A percentile compares a stretch with the other conserved stretches of the same genome.
Evolutionary conservation across 2,888 invertebrate species (phyloP).

Genomic region (Schizotus pectinicornis): DNA sequence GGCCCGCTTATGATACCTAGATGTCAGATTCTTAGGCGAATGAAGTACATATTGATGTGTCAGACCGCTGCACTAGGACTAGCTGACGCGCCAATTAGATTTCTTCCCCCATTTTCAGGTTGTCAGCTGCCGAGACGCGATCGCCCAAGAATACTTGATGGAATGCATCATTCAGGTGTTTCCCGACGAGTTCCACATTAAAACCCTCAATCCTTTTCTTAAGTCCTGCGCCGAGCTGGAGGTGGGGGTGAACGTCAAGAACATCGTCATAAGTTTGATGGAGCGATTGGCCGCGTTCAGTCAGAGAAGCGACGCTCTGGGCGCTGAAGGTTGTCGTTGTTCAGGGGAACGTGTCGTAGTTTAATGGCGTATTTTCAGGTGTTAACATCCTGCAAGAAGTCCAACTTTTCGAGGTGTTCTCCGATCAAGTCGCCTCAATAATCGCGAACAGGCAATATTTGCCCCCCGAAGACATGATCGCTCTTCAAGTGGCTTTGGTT

Average conservation of each 20-base stretch:
- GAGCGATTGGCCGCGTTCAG: constrained; percentile 87
- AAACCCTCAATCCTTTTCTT: constrained; percentile 92
- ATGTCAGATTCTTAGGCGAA: too few species aligned
- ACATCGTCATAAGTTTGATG: constrained; percentile 95
- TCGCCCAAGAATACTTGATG: constrained; percentile 99
- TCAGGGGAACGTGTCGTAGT: not conserved
- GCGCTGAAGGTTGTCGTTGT: constrained; percentile 45
- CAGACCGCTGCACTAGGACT: too few species aligned
- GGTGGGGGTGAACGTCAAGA: constrained; percentile 95
- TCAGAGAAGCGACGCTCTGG: constrained; percentile 72
- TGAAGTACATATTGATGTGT: too few species aligned
- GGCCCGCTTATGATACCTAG: too few species aligned
- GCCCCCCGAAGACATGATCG: constrained; percentile 94
- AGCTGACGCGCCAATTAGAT: too few species aligned
- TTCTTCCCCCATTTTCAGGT: constrained; percentile 62
- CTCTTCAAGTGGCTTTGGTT: constrained; percentile 92
- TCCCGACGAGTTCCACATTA: constrained; percentile 98
- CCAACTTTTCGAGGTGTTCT: constrained; percentile 97
- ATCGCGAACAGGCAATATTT: constrained; percentile 93
- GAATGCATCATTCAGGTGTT: constrained; percentile 99
- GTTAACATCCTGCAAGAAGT: constrained; percentile 68
- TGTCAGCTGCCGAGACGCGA: constrained; percentile 96
- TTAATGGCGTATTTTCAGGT: constrained; percentile 32
- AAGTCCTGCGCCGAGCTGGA: constrained; percentile 97
- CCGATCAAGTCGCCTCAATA: constrained; percentile 94